Percentiles rank a stretch among this genome's conserved stretches.
Conservation (phyloP, 2,888 invertebrate species). For the Galeruca laticollis region DNA sequence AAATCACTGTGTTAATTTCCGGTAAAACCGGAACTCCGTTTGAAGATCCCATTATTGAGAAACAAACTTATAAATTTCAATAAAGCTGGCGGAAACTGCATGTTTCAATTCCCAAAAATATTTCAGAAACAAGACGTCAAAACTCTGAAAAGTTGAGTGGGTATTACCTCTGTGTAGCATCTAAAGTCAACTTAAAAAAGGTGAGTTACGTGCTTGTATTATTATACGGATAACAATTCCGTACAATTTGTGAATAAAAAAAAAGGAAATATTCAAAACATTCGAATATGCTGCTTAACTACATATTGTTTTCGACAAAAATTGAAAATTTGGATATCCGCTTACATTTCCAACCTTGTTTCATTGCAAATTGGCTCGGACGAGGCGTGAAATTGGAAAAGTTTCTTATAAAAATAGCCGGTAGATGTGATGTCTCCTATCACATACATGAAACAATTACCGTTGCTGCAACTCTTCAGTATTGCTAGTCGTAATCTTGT, state of each 20-base stretch:
- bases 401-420: conserved; percentile 54
- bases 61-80: too few species aligned
- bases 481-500: conserved; percentile 39
- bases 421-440: conserved; percentile 28
- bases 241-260: not conserved
- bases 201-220: not conserved
- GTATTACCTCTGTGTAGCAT: too few species aligned
- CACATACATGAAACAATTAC: conserved; percentile 34
- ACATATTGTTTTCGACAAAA: not conserved
- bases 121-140: too few species aligned
- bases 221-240: not conserved
- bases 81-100: too few species aligned
- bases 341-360: conserved; percentile 60
- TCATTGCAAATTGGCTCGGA: conserved; percentile 61
- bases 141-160: too few species aligned
- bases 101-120: too few species aligned
- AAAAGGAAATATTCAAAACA: not conserved
- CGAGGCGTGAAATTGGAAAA: conserved; percentile 66
- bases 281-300: not conserved
- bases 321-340: not conserved
- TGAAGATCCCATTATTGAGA: too few species aligned
- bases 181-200: not conserved
- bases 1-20: too few species aligned
- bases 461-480: conserved; percentile 41
- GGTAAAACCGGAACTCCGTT: too few species aligned